Base-by-base conservation (phyloP, 2,113 vertebrate species). In the Mormyrus lacerda region DNA sequence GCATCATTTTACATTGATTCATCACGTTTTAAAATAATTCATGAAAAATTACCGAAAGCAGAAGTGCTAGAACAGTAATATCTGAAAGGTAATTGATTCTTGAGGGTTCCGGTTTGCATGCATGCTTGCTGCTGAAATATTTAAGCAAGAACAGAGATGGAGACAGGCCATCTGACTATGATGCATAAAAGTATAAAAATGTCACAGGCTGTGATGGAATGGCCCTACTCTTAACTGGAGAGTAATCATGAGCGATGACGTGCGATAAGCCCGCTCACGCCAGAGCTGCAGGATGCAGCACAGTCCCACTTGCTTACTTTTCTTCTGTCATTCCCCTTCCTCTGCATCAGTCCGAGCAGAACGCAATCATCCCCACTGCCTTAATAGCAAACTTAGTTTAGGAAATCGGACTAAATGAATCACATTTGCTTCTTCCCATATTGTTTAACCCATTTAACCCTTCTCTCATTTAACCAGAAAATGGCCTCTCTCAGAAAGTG, bases 231-330 rank as follows among this genome's bases (percentile, higher is more conserved):
- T 50, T 39, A 53, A 73, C 61, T 87, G 58, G 24, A 58, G 89
- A 91, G 91, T 92, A 92, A 91, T 92, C 88, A 91, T 90, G 92
- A 93, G 89, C 92, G 92, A 94, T 94, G 93, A 91, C 90, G 90
- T 91, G 90, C 90, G 90, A 94, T 93, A 15, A 50, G 47, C 10
- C 47, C 13, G 35, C 84, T 31, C 45, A 1, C 85, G 51, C 45
- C 73, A 89, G 90, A 90, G 88, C 91, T 92, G 91, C 73, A 27
- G 89, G 91, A 93, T 91, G 89, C 93, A 88, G 92, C 93, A 94
- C 91, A 91, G 91, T 91, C 91, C 88, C 89, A 87, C n/a, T 88
- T 90, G 92, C 89, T 91, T 90, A 90, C 91, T 91, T 89, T 92
- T 19, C 58, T 50, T 13, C 55, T 35, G 58, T 91, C 84, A 89